Evolutionary conservation across 2,888 invertebrate species (phyloP).

Genomic region (Pseudoips prasinana): DNA sequence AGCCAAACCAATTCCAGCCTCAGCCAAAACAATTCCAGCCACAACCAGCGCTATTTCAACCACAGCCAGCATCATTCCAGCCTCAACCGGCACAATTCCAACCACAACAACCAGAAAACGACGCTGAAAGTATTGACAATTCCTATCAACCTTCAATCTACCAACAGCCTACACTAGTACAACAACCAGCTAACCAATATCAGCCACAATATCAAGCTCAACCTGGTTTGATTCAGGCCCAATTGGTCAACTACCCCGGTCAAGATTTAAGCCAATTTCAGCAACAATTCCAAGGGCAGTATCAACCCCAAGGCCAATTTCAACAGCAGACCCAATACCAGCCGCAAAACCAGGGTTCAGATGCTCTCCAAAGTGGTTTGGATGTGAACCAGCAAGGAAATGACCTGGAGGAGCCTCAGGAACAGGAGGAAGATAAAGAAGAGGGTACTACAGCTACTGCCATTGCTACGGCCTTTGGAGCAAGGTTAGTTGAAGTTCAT

Average conservation of each 20-base stretch:
- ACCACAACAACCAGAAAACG: constrained; percentile 13
- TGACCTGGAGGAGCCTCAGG: constrained; percentile 51
- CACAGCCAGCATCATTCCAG: constrained; percentile 15
- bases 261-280: constrained; percentile 30
- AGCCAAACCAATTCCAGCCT: constrained; percentile 17
- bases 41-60: constrained; percentile 42
- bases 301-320: constrained; percentile 18
- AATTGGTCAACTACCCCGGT: constrained; percentile 30
- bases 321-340: constrained; percentile 29
- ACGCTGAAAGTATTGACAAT: constrained; percentile 26
- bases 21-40: constrained; percentile 41
- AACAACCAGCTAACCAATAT: constrained; percentile 24
- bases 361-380: constrained; percentile 61
- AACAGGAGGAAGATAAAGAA: constrained; percentile 43
- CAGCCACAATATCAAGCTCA: constrained; percentile 25
- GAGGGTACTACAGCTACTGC: constrained; percentile 57
- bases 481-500: constrained; percentile 53
- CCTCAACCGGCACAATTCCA: constrained; percentile 17
- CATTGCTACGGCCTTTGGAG: constrained; percentile 70
- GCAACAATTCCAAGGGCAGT: constrained; percentile 15
- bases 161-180: constrained; percentile 27
- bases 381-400: constrained; percentile 66
- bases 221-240: constrained; percentile 28
- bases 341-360: constrained; percentile 38
- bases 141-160: constrained; percentile 25